A percentile compares a stretch with the other conserved stretches of the same genome.
Conservation (phyloP, 2,888 invertebrate species). For the Drepana falcataria region DNA sequence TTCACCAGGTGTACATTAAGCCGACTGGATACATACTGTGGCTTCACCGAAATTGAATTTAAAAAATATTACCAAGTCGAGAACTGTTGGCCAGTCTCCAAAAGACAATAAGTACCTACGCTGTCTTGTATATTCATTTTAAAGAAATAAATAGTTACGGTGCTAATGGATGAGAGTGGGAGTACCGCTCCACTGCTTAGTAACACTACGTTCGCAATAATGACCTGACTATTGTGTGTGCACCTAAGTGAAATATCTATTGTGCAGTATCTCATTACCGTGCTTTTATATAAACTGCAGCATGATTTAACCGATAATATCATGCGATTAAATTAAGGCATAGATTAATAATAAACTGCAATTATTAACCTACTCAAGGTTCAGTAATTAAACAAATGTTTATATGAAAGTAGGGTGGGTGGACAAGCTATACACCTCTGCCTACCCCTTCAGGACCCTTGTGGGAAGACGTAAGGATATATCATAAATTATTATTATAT, state of each 20-base stretch:
- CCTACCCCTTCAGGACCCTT: too few relatives aligned
- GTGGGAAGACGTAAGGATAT: too few relatives aligned
- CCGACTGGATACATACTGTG: constrained; percentile 67
- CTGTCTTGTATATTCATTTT: constrained; percentile 70
- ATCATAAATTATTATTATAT: too few relatives aligned
- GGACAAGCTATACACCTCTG: too few relatives aligned
- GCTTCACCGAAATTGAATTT: constrained; percentile 77
- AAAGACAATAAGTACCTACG: constrained; percentile 61
- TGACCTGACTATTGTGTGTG: constrained; percentile 13
- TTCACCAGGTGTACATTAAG: constrained; percentile 76
- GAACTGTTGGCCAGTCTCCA: constrained; percentile 71
- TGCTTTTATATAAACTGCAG: not conserved
- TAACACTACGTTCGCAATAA: constrained; percentile 29
- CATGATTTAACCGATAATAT: too few relatives aligned
- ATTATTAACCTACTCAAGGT: too few relatives aligned
- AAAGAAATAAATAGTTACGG: constrained; percentile 61
- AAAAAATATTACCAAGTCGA: constrained; percentile 75
- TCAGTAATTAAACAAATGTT: too few relatives aligned
- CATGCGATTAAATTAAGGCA: too few relatives aligned
- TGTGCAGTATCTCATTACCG: not conserved
- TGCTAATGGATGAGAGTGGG: constrained; percentile 30
- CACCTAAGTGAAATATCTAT: constrained; percentile 1
- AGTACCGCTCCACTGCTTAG: constrained; percentile 43
- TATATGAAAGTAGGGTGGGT: too few relatives aligned
- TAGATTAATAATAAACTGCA: too few relatives aligned